A percentile compares a stretch with the other conserved stretches of the same genome.
These are phyloP conservation scores for Dicranocentrus wangi DNA, from an alignment of 2,888 invertebrate genomes.

Conservation along the genomic window DNA sequence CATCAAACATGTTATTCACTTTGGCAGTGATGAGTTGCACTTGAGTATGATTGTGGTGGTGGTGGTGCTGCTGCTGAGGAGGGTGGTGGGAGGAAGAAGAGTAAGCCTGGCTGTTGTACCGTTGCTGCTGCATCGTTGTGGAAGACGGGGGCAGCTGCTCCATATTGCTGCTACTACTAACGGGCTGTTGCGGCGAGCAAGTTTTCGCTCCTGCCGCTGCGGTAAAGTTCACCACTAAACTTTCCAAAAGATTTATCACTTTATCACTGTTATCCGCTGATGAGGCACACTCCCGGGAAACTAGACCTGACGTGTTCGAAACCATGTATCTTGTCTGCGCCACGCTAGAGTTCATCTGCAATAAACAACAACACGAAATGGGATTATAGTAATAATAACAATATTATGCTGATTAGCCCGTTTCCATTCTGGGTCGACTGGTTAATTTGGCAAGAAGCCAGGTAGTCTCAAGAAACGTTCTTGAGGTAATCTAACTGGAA, in stretches of 20 bases:
- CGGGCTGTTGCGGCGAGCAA: neutral
- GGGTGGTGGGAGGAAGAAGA: conserved; percentile 3
- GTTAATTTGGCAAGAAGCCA: neutral
- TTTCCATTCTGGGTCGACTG: neutral
- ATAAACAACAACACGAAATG: conserved; percentile 9
- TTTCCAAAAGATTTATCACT: conserved; percentile 20
- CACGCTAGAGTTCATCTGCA: conserved; percentile 41
- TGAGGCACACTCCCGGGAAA: neutral
- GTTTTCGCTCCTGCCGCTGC: neutral
- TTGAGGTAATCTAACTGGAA: too few relatives aligned
- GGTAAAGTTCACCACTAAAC: conserved; percentile 21
- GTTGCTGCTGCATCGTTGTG: neutral
- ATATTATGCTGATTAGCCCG: neutral
- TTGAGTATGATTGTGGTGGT: neutral
- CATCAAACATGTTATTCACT: conserved; percentile 80
- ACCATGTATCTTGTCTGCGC: neutral
- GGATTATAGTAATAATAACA: conserved; percentile 11
- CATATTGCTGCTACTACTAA: neutral
- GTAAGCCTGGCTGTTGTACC: too few relatives aligned
- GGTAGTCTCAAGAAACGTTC: neutral
- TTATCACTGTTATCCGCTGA: conserved; percentile 33
- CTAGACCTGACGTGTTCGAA: conserved; percentile 3
- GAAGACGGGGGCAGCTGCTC: neutral
- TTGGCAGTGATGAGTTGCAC: conserved; percentile 58
- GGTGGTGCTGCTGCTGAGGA: neutral